These are phyloP conservation scores for Uropsilus gracilis DNA, from an alignment of 2,113 vertebrate genomes.

Conservation along the genomic window DNA sequence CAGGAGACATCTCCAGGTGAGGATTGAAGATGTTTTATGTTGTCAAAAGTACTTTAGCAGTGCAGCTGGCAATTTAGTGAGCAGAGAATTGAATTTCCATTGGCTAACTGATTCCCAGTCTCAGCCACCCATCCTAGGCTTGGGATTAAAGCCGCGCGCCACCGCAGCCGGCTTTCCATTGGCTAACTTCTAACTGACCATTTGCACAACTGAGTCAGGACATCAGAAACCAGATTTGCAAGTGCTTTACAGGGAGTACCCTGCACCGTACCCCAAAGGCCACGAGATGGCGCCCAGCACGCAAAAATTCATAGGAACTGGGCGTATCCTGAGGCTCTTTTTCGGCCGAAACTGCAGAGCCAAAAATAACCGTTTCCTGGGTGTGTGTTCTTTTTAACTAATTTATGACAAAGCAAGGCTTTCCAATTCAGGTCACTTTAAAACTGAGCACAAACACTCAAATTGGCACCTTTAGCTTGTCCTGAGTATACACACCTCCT, in stretches of 20 bases:
- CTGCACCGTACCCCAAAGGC: neutral
- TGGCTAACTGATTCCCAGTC: too few relatives aligned
- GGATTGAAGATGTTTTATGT: neutral
- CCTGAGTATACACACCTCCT: neutral
- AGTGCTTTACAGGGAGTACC: neutral
- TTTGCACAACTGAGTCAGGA: neutral
- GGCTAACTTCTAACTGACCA: neutral
- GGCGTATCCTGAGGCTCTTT: neutral
- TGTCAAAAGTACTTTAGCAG: neutral
- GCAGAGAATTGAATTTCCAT: slow-evolving; percentile 18
- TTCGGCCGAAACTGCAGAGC: neutral
- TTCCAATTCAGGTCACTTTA: slow-evolving; percentile 28
- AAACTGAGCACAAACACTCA: slow-evolving; percentile 46
- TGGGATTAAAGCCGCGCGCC: too few relatives aligned
- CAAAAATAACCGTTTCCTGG: neutral
- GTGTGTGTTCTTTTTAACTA: neutral
- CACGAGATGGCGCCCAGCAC: slow-evolving; percentile 55
- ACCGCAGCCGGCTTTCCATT: too few relatives aligned
- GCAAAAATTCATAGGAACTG: neutral
- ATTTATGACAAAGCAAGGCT: neutral
- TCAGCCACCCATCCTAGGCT: too few relatives aligned
- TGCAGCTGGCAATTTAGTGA: neutral
- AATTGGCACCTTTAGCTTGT: neutral
- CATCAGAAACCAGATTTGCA: neutral
- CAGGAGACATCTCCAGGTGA: neutral